Conservation (phyloP, 2,113 vertebrate species). For the Semnopithecus entellus region DNA sequence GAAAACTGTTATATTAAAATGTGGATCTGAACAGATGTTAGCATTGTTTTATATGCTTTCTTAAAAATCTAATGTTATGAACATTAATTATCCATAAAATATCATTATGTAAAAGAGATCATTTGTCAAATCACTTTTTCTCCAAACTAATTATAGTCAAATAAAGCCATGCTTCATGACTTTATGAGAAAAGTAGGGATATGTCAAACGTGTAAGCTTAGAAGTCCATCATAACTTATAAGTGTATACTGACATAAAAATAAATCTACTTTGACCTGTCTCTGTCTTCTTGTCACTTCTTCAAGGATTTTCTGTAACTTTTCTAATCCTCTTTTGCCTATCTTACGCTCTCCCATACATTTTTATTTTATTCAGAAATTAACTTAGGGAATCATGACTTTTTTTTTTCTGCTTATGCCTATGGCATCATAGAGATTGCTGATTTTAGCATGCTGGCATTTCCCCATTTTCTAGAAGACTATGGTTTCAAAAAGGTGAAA, state of each 20-base stretch:
- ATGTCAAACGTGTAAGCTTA: neutral
- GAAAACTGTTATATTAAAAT: neutral
- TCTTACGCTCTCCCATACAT: accelerated
- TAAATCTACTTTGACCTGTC: neutral
- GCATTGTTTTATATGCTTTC: neutral
- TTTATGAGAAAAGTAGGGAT: neutral
- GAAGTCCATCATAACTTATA: neutral
- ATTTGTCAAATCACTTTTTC: neutral
- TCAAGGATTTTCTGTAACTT: neutral
- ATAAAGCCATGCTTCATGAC: neutral
- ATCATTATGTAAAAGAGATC: neutral
- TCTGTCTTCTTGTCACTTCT: neutral
- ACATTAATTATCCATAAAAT: neutral
- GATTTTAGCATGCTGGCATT: neutral
- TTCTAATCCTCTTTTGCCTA: neutral
- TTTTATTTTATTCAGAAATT: neutral
- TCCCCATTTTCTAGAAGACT: neutral
- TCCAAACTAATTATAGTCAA: neutral
- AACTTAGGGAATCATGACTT: neutral
- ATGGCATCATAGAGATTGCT: neutral
- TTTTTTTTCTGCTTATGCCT: neutral
- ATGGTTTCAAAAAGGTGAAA: neutral
- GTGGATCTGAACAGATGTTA: neutral
- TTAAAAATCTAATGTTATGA: neutral
- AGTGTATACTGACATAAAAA: neutral